These are phyloP conservation scores for Lithobates sylvaticus DNA, from an alignment of 2,797 vertebrate species.

Conservation along the genomic window DNA sequence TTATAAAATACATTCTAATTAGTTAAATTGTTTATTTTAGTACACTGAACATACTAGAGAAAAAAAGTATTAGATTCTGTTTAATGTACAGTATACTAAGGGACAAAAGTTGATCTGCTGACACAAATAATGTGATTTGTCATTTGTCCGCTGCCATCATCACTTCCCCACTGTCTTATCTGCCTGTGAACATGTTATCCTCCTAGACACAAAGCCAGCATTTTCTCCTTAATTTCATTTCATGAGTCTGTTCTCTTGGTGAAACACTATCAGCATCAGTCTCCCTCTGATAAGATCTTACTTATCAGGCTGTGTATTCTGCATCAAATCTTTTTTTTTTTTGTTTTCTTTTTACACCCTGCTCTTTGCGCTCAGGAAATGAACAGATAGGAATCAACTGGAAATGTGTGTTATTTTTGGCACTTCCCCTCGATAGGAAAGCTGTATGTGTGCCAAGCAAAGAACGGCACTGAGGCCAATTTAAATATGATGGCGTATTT, in stretches of 20 bases:
- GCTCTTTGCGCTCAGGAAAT: neutral
- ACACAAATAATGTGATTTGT: neutral
- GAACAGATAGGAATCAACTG: neutral
- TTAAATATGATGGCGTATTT: conserved; percentile 28
- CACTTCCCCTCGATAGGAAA: conserved; percentile 6
- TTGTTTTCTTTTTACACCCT: neutral
- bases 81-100: neutral
- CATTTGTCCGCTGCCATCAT: neutral
- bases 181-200: neutral
- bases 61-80: too few relatives aligned
- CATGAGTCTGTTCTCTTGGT: conserved; percentile 1
- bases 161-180: neutral
- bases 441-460: neutral
- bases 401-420: conserved; percentile 33
- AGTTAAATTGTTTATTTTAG: too few relatives aligned
- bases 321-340: neutral
- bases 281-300: conserved; percentile 3
- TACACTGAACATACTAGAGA: too few relatives aligned
- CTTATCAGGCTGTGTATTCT: neutral
- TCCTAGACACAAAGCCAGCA: neutral
- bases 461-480: neutral
- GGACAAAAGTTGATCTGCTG: neutral
- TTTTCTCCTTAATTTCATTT: neutral
- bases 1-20: too few relatives aligned
- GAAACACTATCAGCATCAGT: neutral